phyloP scores from a whole-genome alignment of 2,888 invertebrate genomes.

The Melitaea athalia region DNA sequence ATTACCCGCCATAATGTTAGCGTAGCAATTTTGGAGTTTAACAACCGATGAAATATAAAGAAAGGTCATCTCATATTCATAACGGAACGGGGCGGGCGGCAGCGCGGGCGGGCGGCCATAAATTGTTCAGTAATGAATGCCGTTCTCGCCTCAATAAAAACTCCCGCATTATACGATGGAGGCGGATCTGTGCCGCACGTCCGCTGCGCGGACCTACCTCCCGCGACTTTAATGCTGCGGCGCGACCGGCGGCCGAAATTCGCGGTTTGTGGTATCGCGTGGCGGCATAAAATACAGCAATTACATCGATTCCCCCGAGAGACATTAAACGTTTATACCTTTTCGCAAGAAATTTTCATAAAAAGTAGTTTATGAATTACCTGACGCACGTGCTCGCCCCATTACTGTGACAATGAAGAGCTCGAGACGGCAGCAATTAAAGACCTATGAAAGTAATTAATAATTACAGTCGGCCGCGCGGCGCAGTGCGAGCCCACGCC shows the following conservation, averaged over 20 bases:
- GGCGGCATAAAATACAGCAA: conserved; percentile 25
- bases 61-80: conserved; percentile 49
- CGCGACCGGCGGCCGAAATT: conserved; percentile 28
- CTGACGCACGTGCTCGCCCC: conserved; percentile 13
- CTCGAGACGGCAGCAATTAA: conserved; percentile 20
- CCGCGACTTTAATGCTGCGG: conserved; percentile 30
- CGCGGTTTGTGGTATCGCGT: conserved; percentile 27
- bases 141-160: conserved; percentile 62
- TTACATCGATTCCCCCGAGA: conserved; percentile 29
- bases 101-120: conserved; percentile 36
- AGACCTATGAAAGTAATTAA: conserved; percentile 29
- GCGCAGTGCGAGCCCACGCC: conserved; percentile 7
- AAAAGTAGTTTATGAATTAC: conserved; percentile 22
- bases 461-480: conserved; percentile 16
- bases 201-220: conserved; percentile 32
- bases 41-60: conserved; percentile 44
- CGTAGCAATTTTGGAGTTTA: conserved; percentile 39
- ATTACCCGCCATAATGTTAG: conserved; percentile 27
- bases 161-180: conserved; percentile 55
- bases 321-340: conserved; percentile 28
- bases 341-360: conserved; percentile 10
- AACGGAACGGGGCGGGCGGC: conserved; percentile 32
- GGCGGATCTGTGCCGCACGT: conserved; percentile 47
- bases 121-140: conserved; percentile 57
- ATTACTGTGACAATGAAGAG: conserved; percentile 13